Evolutionary conservation across 2,888 invertebrate species (phyloP).

Genomic region (Aphidoletes aphidimyza): DNA sequence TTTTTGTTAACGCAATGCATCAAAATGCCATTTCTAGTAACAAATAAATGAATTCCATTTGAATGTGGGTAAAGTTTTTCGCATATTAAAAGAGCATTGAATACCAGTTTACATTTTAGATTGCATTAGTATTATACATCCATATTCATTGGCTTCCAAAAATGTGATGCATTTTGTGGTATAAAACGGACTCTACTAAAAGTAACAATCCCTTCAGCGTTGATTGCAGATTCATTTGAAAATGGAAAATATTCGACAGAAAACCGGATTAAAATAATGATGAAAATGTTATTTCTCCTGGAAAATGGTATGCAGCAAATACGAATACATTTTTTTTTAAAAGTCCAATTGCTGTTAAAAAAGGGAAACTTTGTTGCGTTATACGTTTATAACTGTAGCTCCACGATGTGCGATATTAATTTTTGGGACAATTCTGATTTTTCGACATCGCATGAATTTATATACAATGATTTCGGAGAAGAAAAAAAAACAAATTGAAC

Average conservation of each 20-base stretch:
- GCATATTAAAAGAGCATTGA: not conserved
- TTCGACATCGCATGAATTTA: not conserved
- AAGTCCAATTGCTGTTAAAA: not conserved
- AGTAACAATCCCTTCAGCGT: not conserved
- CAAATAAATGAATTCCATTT: not conserved
- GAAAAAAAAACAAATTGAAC: not conserved
- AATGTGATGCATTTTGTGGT: not conserved
- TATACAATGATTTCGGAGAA: not conserved
- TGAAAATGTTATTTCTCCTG: not conserved
- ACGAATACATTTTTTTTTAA: not conserved
- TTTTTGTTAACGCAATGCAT: too few relatives aligned
- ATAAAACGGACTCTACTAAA: not conserved
- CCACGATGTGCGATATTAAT: too few relatives aligned
- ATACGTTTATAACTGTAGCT: too few relatives aligned
- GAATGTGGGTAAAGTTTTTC: not conserved
- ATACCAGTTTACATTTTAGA: not conserved
- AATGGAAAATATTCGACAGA: constrained; percentile 9
- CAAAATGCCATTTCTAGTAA: constrained; percentile 1
- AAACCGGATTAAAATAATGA: constrained; percentile 2
- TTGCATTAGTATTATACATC: not conserved
- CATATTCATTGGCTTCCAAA: not conserved
- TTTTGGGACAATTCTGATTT: not conserved
- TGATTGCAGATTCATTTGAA: not conserved
- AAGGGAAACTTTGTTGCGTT: not conserved
- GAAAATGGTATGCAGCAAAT: not conserved